Evolutionary conservation across 2,888 invertebrate species (phyloP), one percentile per base, ranked within the genome.

Genomic region (Phengaris arion): DNA sequence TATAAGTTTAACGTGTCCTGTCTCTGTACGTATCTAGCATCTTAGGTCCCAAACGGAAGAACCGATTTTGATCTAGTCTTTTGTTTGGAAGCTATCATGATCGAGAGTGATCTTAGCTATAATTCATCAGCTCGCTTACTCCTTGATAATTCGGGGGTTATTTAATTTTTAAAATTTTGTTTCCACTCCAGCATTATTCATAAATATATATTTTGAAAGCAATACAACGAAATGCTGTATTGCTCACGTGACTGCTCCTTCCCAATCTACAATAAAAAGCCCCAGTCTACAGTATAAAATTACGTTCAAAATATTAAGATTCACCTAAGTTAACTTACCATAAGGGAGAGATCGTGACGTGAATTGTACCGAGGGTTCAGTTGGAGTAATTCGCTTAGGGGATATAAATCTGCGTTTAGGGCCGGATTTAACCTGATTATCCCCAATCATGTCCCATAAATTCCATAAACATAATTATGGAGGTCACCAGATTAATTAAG

Each of bases 391-490:
- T 91, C 86, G 83, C 84, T 91, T 90, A 91, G 88, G 90, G 91
- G 88, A 85, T 85, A 92, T 93, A 93, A 93, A 93, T 93, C 93
- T 89, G 85, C 85, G 89, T 90, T 91, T 89, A 85, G 84, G 83
- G 82, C 82, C 82, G 80, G 85, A 83, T 83, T 86, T 87, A 87
- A 92, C 88, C 88, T 83, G 83, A 89, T 92, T 91, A 90, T 81
- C 80, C 81, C 82, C 85, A 86, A 85, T 82, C 82, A 82, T 84
- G 83, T 83, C 79, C 83, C 83, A 87, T 89, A 89, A 90, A 74
- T 68, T 52, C 74, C 76, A 88, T 86, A 82, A 81, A 85, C 52
- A 70, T 59, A 70, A 91, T 91, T 90, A 90, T 80, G 79, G 84
- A 89, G 89, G 87, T 89, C 88, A 89, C 22, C 68, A 22, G 15